Conservation (phyloP, 1,140 invertebrate genomes). For the Leptonema lineaticorne region DNA sequence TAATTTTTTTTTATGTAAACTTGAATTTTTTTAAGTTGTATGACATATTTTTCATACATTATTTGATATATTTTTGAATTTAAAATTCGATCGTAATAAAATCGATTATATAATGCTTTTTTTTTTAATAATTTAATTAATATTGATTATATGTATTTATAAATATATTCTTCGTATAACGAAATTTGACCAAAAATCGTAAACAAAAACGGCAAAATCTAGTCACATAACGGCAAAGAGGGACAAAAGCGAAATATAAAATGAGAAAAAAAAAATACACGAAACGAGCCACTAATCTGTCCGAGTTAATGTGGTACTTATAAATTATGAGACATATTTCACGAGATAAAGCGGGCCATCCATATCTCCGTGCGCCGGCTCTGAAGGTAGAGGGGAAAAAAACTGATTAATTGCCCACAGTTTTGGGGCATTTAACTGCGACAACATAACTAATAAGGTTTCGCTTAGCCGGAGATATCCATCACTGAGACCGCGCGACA, state of each 20-base stretch:
- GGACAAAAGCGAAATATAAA: not conserved
- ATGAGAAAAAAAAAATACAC: not conserved
- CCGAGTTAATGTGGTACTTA: constrained; percentile 34
- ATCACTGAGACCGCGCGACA: constrained; percentile 33
- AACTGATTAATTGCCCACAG: constrained; percentile 41
- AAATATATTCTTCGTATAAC: too few relatives aligned
- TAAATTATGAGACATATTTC: constrained; percentile 41
- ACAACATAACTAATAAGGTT: constrained; percentile 41
- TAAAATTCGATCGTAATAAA: too few relatives aligned
- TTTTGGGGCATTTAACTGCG: constrained; percentile 41
- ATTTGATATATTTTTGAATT: too few relatives aligned
- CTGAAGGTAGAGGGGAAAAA: constrained; percentile 27
- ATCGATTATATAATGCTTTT: too few relatives aligned
- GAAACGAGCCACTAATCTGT: constrained; percentile 26
- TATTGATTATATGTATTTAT: too few relatives aligned
- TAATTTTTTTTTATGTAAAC: too few relatives aligned
- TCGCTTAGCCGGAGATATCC: constrained; percentile 30
- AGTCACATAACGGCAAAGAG: not conserved
- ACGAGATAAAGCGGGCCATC: constrained; percentile 35
- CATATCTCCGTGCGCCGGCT: not conserved
- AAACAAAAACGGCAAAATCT: not conserved
- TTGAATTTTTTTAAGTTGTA: too few relatives aligned
- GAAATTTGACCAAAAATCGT: not conserved
- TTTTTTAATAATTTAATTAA: too few relatives aligned
- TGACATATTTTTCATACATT: too few relatives aligned